Conservation (phyloP, 2,888 invertebrate genomes). For the Ormyrus nitidulus region DNA sequence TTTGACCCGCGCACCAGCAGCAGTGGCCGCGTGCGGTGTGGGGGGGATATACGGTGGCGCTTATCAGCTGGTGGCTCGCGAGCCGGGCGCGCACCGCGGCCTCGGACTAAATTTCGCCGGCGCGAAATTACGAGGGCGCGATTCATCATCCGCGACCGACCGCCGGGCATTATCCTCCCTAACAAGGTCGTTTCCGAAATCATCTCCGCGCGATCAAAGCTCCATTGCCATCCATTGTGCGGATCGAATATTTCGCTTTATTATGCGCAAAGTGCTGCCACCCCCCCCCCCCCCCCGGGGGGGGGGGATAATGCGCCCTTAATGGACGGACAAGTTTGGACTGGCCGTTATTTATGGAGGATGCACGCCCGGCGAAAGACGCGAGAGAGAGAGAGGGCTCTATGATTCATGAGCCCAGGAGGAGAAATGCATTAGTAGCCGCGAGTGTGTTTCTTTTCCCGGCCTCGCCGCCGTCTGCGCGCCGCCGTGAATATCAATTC, state of each 20-base stretch:
- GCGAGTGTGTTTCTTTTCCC: constrained; percentile 7
- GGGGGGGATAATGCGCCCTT: not conserved
- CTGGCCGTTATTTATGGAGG: constrained; percentile 5
- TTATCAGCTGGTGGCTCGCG: constrained; percentile 2
- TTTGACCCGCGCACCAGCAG: too few species aligned
- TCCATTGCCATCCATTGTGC: not conserved
- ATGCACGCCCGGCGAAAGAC: constrained; percentile 1
- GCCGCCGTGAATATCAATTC: constrained; percentile 36
- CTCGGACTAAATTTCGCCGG: not conserved
- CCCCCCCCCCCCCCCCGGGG: too few species aligned
- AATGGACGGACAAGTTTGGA: not conserved
- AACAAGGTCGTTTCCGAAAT: constrained; percentile 18
- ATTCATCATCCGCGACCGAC: constrained; percentile 10
- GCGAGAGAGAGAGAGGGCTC: not conserved
- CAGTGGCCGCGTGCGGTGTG: too few species aligned
- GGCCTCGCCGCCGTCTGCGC: not conserved
- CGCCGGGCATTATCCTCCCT: constrained; percentile 12
- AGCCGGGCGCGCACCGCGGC: not conserved
- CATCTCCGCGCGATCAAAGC: not conserved
- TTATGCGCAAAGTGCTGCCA: not conserved
- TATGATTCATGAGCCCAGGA: constrained; percentile 27
- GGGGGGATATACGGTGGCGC: not conserved
- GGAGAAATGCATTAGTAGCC: not conserved
- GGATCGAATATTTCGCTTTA: constrained; percentile 2
- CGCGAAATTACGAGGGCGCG: constrained; percentile 17